phyloP scores from a whole-genome alignment of 2,888 invertebrate genomes.

The Metalampra italica region DNA sequence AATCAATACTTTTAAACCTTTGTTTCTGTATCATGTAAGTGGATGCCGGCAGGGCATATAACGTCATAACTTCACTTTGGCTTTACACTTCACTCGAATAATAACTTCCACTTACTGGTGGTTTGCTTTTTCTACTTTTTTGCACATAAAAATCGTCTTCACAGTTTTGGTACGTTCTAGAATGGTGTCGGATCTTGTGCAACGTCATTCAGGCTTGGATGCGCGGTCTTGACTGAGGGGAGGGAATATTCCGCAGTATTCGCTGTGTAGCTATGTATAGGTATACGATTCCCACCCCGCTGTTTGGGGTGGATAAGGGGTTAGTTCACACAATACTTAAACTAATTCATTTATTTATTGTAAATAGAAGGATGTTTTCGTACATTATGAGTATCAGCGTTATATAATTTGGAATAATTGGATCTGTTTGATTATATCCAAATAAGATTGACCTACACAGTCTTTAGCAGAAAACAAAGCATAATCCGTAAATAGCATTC shows the following conservation, averaged over 20 bases:
- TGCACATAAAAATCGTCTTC: conserved; percentile 42
- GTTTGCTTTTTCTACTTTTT: conserved; percentile 47
- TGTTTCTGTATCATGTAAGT: conserved; percentile 69
- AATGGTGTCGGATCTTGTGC: conserved; percentile 30
- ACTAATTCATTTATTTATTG: too few relatives aligned
- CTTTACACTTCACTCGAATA: conserved; percentile 48
- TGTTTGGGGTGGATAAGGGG: conserved; percentile 31
- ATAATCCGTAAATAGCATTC: too few relatives aligned
- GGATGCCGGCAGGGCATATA: conserved; percentile 69
- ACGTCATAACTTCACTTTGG: conserved; percentile 75
- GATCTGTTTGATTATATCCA: too few relatives aligned
- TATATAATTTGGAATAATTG: too few relatives aligned
- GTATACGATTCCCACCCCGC: conserved; percentile 36
- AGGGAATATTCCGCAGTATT: conserved; percentile 32
- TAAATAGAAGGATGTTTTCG: too few relatives aligned
- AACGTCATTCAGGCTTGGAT: conserved; percentile 67
- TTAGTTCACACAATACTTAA: conserved; percentile 29
- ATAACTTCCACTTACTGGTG: conserved; percentile 42
- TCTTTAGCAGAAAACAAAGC: too few relatives aligned
- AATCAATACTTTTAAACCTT: conserved; percentile 67
- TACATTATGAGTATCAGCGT: too few relatives aligned
- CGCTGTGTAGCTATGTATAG: conserved; percentile 29
- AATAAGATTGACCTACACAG: too few relatives aligned
- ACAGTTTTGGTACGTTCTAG: conserved; percentile 34
- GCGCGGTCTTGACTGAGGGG: conserved; percentile 45